Conservation (phyloP, 2,888 invertebrate genomes). For the Cheilosia vernalis region DNA sequence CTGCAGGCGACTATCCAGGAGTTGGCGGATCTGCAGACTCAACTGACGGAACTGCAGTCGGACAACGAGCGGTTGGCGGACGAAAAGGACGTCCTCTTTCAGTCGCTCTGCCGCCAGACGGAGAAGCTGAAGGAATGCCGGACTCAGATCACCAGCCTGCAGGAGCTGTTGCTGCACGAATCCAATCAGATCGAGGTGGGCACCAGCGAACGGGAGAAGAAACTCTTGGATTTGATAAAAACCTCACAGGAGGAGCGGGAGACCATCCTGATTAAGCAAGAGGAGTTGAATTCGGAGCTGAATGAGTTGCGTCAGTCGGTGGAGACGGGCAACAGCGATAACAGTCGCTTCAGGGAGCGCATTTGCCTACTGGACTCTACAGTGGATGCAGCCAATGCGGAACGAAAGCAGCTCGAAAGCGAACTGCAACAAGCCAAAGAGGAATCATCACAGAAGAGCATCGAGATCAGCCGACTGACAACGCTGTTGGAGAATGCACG, state of each 20-base stretch:
- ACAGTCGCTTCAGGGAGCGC: conserved; percentile 88
- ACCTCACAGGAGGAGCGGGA: conserved; percentile 92
- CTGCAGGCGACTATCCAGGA: conserved; percentile 97
- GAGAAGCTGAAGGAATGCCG: conserved; percentile 95
- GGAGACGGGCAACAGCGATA: conserved; percentile 86
- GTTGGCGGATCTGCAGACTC: conserved; percentile 93
- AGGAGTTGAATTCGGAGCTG: conserved; percentile 90
- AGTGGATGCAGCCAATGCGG: conserved; percentile 89
- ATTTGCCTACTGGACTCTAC: conserved; percentile 89
- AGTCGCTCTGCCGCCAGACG: conserved; percentile 95
- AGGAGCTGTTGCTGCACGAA: conserved; percentile 89
- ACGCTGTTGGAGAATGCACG: conserved; percentile 93
- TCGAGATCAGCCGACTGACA: conserved; percentile 91
- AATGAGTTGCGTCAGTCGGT: conserved; percentile 86
- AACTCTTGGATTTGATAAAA: conserved; percentile 93
- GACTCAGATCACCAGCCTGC: conserved; percentile 91
- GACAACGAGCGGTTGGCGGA: conserved; percentile 94
- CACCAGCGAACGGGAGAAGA: conserved; percentile 90
- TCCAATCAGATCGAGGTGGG: conserved; percentile 88
- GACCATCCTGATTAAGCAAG: conserved; percentile 89
- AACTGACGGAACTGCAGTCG: conserved; percentile 92
- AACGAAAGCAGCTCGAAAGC: conserved; percentile 89
- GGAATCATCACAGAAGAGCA: conserved; percentile 89
- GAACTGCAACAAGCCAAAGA: conserved; percentile 90
- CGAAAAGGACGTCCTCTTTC: conserved; percentile 94